phyloP scores from a whole-genome alignment of 2,888 invertebrate genomes.

The Dynastes hyllus region DNA sequence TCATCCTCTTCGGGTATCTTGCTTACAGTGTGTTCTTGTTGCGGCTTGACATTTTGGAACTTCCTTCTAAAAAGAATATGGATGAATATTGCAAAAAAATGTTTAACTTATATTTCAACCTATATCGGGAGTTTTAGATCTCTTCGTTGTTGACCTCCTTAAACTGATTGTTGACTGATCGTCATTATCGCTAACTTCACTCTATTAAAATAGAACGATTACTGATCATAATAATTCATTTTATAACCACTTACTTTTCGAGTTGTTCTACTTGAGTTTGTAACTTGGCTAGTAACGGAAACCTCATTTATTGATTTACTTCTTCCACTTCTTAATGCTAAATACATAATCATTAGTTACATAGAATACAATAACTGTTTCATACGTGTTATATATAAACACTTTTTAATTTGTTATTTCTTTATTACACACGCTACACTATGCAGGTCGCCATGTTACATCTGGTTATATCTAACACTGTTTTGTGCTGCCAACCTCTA shows the following conservation, averaged over 20 bases:
- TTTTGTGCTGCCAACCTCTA: too few species aligned
- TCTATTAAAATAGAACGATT: conserved; percentile 7
- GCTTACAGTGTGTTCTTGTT: conserved; percentile 15
- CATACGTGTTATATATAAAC: too few species aligned
- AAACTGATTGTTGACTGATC: conserved; percentile 26
- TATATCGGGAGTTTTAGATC: conserved; percentile 38
- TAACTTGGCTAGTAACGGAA: conserved; percentile 27
- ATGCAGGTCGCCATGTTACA: too few species aligned
- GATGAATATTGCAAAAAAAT: background rate
- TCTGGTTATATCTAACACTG: too few species aligned
- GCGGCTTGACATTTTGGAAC: conserved; percentile 5
- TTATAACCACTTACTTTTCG: conserved; percentile 18
- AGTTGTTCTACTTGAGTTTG: conserved; percentile 33
- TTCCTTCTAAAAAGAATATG: conserved; percentile 5
- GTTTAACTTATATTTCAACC: background rate
- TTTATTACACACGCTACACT: too few species aligned
- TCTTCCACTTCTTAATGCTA: conserved; percentile 13
- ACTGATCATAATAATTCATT: background rate
- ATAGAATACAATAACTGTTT: background rate
- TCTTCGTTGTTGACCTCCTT: conserved; percentile 27
- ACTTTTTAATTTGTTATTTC: too few species aligned
- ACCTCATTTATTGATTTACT: conserved; percentile 24
- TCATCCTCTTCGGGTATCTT: conserved; percentile 34
- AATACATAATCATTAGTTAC: background rate
- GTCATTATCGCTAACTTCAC: conserved; percentile 28